phyloP scores from a whole-genome alignment of 2,888 invertebrate genomes.

The Flexamia atlantica region DNA sequence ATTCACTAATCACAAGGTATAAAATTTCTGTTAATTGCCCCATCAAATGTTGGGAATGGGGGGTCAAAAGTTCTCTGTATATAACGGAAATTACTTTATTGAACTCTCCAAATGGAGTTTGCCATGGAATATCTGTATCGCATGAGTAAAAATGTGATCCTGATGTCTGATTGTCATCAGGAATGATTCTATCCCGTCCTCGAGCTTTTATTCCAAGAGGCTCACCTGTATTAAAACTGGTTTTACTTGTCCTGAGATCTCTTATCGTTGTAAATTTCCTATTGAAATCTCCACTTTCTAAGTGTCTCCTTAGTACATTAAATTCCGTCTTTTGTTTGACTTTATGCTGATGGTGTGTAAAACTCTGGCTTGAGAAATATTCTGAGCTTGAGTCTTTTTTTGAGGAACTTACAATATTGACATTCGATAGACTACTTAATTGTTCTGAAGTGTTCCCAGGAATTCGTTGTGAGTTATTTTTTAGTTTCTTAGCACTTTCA shows the following conservation, averaged over 20 bases:
- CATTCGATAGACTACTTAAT: not conserved
- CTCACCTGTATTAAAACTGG: not conserved
- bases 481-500: not conserved
- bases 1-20: not conserved
- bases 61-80: slow-evolving; percentile 7
- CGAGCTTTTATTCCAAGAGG: not conserved
- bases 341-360: not conserved
- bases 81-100: slow-evolving; percentile 6
- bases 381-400: not conserved
- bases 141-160: not conserved
- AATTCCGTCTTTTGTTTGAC: not conserved
- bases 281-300: not conserved
- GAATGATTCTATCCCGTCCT: not conserved
- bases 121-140: not conserved
- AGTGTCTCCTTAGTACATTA: not conserved
- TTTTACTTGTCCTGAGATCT: not conserved
- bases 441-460: not conserved
- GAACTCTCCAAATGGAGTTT: not conserved
- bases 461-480: not conserved
- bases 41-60: not conserved
- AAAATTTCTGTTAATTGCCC: slow-evolving; percentile 16
- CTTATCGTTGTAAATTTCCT: not conserved
- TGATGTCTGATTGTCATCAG: not conserved
- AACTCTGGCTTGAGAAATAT: not conserved
- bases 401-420: not conserved